Conservation (phyloP, 2,888 invertebrate genomes). For the Pterostichus niger region DNA sequence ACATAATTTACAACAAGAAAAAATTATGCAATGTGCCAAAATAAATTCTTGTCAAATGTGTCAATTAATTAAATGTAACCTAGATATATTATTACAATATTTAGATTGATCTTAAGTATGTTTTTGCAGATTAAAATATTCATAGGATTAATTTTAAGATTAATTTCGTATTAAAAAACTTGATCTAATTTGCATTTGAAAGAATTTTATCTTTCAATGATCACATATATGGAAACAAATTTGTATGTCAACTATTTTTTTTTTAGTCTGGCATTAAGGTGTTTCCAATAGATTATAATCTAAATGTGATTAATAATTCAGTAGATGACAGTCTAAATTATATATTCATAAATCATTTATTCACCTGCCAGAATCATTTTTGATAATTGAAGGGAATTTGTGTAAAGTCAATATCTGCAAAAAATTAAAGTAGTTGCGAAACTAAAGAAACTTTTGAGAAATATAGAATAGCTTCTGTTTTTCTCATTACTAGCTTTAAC, state of each 20-base stretch:
- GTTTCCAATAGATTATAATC: slow-evolving; percentile 16
- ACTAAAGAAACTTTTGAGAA: too few species aligned
- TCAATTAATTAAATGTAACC: background rate
- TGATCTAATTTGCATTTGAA: slow-evolving; percentile 25
- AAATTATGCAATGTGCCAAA: background rate
- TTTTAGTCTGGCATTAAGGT: slow-evolving; percentile 8
- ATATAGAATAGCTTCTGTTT: too few species aligned
- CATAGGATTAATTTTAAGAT: background rate
- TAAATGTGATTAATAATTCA: slow-evolving; percentile 10
- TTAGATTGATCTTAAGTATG: slow-evolving; percentile 11
- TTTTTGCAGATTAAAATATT: slow-evolving; percentile 20
- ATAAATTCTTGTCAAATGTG: background rate
- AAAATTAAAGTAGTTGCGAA: background rate
- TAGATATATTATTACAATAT: slow-evolving; percentile 17
- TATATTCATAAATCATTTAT: slow-evolving; percentile 11
- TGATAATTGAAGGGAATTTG: background rate
- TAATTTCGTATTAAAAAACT: slow-evolving; percentile 23
- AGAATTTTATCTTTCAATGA: slow-evolving; percentile 35
- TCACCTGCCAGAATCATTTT: slow-evolving; percentile 3
- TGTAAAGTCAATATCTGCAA: slow-evolving; percentile 7
- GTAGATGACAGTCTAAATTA: background rate
- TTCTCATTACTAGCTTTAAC: too few species aligned
- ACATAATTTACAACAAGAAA: background rate
- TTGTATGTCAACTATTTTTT: slow-evolving; percentile 19
- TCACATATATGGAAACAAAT: slow-evolving; percentile 36